Evolutionary conservation across 1,140 invertebrate genomes (phyloP), one percentile per base, ranked within the genome.

Genomic region (Drosophila bipectinata): DNA sequence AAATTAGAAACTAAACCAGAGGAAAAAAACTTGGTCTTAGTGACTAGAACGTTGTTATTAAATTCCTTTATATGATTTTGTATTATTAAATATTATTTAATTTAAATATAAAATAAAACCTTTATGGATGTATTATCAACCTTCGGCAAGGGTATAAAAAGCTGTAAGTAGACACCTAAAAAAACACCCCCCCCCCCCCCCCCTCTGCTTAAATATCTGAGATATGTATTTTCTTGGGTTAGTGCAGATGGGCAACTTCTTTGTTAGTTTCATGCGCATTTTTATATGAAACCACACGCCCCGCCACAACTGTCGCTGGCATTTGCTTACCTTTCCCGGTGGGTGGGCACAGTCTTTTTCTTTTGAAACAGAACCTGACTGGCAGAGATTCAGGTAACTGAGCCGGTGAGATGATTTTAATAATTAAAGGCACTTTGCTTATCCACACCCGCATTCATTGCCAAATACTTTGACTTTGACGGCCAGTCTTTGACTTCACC

Each of bases 241-340:
- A 5, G 14, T 14, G 12, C 9, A 14, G 5, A 14, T 41, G 39
- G 4, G 12, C 1, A 41, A 14, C 12, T n/a, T 32, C 44, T 67
- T 76, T 72, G 67, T 60, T 72, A 72, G 47, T 67, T 76, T 59
- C 32, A 80, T 57, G 60, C 60, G 57, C 44, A 66, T 45, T 79
- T 75, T 55, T 57, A 45, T 51, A 68, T 72, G 61, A 71, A 77
- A 76, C 59, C 53, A 34, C 76, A 71, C 63, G 71, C 75, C 37
- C 21, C 30, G 37, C 54, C 66, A 24, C 59, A 72, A 71, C 55
- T 71, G 47, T 21, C 49, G 69, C 37, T 69, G 75, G 44, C 57
- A 63, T 69, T 68, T 30, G 28, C 26, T 62, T 62, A 61, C 45
- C 53, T 58, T 69, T 69, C 14, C 14, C 28, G n/a, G 28, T 24